These are phyloP conservation scores for Heliothis subflexa DNA, from an alignment of 1,140 invertebrate genomes.

Conservation along the genomic window DNA sequence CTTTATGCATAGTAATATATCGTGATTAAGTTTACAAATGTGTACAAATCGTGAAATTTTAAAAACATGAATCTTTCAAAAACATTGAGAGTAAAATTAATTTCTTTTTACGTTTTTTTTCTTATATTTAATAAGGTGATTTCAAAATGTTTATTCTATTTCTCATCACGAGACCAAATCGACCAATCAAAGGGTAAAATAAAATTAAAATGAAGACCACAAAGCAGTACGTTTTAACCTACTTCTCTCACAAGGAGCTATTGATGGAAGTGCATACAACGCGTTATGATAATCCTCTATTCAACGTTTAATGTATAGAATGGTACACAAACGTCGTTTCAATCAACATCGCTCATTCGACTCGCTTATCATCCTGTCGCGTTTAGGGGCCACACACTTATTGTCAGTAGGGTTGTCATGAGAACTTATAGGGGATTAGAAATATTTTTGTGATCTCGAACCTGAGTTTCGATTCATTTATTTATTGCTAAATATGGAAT, in stretches of 20 bases:
- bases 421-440: neutral
- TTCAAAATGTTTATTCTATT: too few relatives aligned
- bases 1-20: too few relatives aligned
- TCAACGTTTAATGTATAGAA: slow-evolving; percentile 3
- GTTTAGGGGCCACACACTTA: slow-evolving; percentile 44
- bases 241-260: slow-evolving; percentile 4
- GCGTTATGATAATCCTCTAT: slow-evolving; percentile 31
- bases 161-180: too few relatives aligned
- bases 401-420: slow-evolving; percentile 10
- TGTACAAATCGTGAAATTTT: too few relatives aligned
- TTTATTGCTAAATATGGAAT: too few relatives aligned
- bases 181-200: neutral
- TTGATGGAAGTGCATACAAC: slow-evolving; percentile 7
- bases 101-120: neutral
- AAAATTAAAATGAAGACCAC: neutral
- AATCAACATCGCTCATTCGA: slow-evolving; percentile 39
- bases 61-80: too few relatives aligned
- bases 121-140: neutral
- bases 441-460: neutral
- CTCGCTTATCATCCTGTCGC: slow-evolving; percentile 35
- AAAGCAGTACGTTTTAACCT: neutral
- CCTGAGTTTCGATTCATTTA: neutral
- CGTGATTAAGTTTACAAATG: too few relatives aligned
- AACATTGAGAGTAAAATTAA: too few relatives aligned
- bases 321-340: slow-evolving; percentile 16